Percentiles rank a stretch among this genome's conserved stretches.
phyloP scores from a whole-genome alignment of 1,140 invertebrate genomes.

The Chrysopa pallens region DNA sequence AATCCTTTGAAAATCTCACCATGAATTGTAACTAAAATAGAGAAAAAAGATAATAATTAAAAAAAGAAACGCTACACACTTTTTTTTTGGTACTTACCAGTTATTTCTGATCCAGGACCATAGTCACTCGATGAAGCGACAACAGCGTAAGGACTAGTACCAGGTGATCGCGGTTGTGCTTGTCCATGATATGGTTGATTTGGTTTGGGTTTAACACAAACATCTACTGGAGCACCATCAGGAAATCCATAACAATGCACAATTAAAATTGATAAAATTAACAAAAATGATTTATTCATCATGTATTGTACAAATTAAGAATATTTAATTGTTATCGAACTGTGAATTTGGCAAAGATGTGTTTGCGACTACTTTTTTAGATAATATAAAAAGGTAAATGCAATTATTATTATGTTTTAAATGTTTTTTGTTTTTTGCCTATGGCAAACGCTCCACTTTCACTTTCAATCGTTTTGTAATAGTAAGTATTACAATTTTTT shows the following conservation, averaged over 20 bases:
- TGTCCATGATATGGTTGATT: slow-evolving; percentile 60
- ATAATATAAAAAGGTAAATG: too few species aligned
- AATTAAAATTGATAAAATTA: slow-evolving; percentile 5
- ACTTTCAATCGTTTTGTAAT: too few species aligned
- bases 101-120: slow-evolving; percentile 41
- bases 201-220: slow-evolving; percentile 48
- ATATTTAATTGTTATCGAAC: too few species aligned
- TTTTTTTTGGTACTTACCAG: slow-evolving; percentile 24
- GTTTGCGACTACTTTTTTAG: too few species aligned
- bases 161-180: slow-evolving; percentile 36
- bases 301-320: too few species aligned
- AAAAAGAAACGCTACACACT: not conserved
- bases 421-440: too few species aligned
- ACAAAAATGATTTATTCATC: not conserved
- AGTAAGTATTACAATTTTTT: too few species aligned
- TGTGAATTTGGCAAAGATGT: too few species aligned
- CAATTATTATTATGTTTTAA: too few species aligned
- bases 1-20: slow-evolving; percentile 53
- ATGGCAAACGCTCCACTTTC: too few species aligned
- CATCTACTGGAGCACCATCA: slow-evolving; percentile 57
- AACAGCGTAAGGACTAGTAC: slow-evolving; percentile 43
- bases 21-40: slow-evolving; percentile 33
- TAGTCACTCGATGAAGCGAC: slow-evolving; percentile 38
- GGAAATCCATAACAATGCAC: slow-evolving; percentile 31
- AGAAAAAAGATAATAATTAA: not conserved